phyloP scores from a whole-genome alignment of 2,888 invertebrate species.

The Elgonia sp. region DNA sequence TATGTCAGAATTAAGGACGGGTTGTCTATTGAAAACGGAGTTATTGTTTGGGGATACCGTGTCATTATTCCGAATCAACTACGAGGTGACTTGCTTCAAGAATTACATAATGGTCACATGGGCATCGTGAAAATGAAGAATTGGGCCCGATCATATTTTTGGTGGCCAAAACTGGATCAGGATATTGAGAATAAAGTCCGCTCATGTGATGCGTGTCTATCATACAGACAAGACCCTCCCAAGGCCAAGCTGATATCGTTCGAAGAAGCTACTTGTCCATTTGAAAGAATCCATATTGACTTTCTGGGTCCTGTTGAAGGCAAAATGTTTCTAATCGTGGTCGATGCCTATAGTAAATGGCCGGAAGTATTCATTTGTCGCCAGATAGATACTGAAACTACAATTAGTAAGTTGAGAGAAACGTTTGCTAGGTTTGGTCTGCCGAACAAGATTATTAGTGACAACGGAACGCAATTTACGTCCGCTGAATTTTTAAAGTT shows the following conservation, averaged over 20 bases:
- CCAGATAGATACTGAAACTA: conserved; percentile 36
- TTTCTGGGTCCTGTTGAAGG: conserved; percentile 67
- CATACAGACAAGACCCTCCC: conserved; percentile 61
- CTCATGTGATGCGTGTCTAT: conserved; percentile 56
- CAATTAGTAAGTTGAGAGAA: conserved; percentile 63
- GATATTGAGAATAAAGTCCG: conserved; percentile 68
- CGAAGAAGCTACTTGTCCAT: conserved; percentile 58
- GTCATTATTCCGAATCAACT: conserved; percentile 70
- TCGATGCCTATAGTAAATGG: conserved; percentile 75
- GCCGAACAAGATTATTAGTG: conserved; percentile 65
- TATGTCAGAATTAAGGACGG: conserved; percentile 37
- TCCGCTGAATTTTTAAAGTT: conserved; percentile 58
- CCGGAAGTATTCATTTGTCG: conserved; percentile 70
- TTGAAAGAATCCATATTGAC: conserved; percentile 71
- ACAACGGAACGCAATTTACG: conserved; percentile 74
- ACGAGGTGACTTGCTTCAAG: conserved; percentile 38
- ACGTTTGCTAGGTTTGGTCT: conserved; percentile 71
- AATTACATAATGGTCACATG: conserved; percentile 71
- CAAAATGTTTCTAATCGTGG: conserved; percentile 67
- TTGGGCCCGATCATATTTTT: conserved; percentile 64
- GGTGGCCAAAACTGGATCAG: conserved; percentile 73
- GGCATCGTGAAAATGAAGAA: conserved; percentile 69
- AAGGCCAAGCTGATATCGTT: conserved; percentile 51
- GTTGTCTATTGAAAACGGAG: conserved; percentile 54
- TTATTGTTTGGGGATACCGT: conserved; percentile 78